Percentiles rank a stretch among this genome's conserved stretches.
Evolutionary conservation across 2,797 vertebrate species (phyloP).

Genomic region (Otolemur crassicaudatus): DNA sequence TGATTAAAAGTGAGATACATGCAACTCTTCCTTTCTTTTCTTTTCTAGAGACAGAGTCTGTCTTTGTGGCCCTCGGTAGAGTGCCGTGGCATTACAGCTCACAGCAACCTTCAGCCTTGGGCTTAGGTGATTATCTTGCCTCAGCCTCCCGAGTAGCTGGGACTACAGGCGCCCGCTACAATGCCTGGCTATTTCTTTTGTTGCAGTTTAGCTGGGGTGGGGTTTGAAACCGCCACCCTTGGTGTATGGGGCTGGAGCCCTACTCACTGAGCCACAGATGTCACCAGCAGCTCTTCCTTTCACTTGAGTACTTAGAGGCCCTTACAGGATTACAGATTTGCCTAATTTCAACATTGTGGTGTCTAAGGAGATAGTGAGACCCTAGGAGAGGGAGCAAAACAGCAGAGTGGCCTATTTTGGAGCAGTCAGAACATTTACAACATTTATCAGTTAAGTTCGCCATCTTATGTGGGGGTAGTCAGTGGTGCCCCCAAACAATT

Average conservation of each 20-base stretch:
- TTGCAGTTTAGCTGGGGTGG: too few relatives aligned
- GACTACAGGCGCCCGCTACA: too few relatives aligned
- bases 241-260: too few relatives aligned
- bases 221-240: too few relatives aligned
- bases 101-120: too few relatives aligned
- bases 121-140: too few relatives aligned
- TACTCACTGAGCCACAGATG: too few relatives aligned
- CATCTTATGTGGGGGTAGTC: neutral
- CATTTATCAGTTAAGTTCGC: neutral
- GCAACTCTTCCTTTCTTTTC: neutral
- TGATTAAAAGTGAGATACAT: neutral
- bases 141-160: too few relatives aligned
- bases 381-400: neutral
- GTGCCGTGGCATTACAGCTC: too few relatives aligned
- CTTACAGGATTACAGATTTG: neutral
- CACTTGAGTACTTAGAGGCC: neutral
- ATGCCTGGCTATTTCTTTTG: too few relatives aligned
- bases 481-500: neutral
- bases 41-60: too few relatives aligned
- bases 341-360: neutral
- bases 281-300: neutral
- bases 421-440: neutral
- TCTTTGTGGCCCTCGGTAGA: too few relatives aligned
- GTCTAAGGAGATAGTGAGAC: neutral
- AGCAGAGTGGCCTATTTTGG: neutral